Percentiles rank a stretch among this genome's conserved stretches.
Conservation (phyloP, 2,113 vertebrate species). For the Falco punctatus region DNA sequence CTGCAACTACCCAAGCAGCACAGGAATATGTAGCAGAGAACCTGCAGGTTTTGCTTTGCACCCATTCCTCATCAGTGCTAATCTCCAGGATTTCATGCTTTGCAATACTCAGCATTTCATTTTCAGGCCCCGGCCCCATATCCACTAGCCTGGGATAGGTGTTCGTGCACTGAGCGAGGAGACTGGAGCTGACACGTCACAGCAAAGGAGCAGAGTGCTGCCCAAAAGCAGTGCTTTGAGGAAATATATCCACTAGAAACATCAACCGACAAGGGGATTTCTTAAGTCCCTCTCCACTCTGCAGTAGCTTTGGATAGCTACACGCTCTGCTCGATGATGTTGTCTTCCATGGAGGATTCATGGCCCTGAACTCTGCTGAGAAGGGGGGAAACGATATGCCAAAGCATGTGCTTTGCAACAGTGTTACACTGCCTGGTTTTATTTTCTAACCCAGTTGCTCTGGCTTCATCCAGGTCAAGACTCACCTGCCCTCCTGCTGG, state of each 20-base stretch:
- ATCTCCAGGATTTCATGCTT: background rate
- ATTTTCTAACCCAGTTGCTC: background rate
- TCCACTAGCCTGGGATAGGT: background rate
- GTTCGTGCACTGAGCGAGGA: rapidly evolving
- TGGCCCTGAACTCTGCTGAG: background rate
- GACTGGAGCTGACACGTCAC: background rate
- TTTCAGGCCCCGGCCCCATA: background rate
- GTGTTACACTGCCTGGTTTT: background rate
- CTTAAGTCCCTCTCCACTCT: background rate
- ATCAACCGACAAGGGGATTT: background rate
- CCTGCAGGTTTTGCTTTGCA: background rate
- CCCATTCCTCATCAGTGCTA: background rate
- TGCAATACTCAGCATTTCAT: background rate
- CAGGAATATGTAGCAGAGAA: background rate
- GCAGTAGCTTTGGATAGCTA: background rate
- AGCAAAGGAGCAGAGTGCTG: background rate
- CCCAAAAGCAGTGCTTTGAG: background rate
- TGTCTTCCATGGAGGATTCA: background rate
- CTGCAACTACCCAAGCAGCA: background rate
- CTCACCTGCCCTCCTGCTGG: background rate
- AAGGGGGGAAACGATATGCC: background rate
- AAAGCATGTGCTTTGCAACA: background rate
- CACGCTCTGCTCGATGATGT: background rate
- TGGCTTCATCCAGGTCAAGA: background rate
- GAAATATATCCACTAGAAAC: background rate